Evolutionary conservation across 2,888 invertebrate species (phyloP), one percentile per base, ranked within the genome.

Genomic region (Xestoiulus laeticollis): DNA sequence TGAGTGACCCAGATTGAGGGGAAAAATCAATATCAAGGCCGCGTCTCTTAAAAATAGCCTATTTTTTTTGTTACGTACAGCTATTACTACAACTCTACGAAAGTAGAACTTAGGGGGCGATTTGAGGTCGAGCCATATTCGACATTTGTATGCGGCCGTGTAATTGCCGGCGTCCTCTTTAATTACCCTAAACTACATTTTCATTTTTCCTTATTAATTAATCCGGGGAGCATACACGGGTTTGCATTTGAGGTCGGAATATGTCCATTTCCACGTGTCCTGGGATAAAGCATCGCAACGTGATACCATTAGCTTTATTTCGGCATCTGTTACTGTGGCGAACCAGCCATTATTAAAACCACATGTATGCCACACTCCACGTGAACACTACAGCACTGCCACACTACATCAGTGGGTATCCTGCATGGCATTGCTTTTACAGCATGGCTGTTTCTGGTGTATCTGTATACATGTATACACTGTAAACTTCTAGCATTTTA

Each of bases 11-110:
- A 78, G 78, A 78, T 78, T 78, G 78, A 5, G 78, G 78, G 26
- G 26, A 26, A 59, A 78, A 78, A 78, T 78, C 78, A 78, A 78
- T 78, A 78, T 30, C 78, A 78, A 78, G 78, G 78, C 26, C 78
- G 78, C 22, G 78, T 30, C 26, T 78, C 30, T 19, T 30, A 78
- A 78, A 78, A 78, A 78, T 30, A 78, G 30, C 78, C 48, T 12
- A 12, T 68, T 68, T 68, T 59, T 78, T 26, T 78, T 22, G 30
- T 30, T 78, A 30, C 30, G 78, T 30, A 14, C n/a, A 30, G 30
- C 30, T 22, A 59, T 30, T 30, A n/a, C n/a, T n/a, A 78, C 78
- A 5, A 30, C 78, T 14, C 26, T 26, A 30, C 30, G 22, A 30
- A 78, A 78, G 22, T 78, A 78, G 78, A 30, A 14, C 30, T 78